Evolutionary conservation across 2,113 vertebrate genomes (phyloP).

Genomic region (Salvator merianae): DNA sequence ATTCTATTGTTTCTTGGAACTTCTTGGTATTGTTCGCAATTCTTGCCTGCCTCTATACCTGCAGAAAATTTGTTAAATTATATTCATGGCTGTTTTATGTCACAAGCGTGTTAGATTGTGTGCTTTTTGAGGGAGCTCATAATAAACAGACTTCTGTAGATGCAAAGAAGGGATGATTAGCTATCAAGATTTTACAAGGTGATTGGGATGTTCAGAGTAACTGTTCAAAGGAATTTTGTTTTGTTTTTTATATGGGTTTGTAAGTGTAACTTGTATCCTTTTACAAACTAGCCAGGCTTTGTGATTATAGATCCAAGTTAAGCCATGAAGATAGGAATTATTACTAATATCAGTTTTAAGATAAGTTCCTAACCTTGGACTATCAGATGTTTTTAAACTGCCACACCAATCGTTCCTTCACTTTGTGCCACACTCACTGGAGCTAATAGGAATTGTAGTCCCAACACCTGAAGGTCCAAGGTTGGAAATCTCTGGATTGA

Average conservation of each 20-base stretch:
- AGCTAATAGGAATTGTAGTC: too few species aligned
- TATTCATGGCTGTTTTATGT: not conserved
- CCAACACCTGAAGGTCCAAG: too few species aligned
- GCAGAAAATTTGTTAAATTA: not conserved
- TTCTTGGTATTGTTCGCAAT: not conserved
- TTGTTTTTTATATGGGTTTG: not conserved
- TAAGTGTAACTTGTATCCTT: not conserved
- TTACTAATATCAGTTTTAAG: not conserved
- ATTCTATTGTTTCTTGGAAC: not conserved
- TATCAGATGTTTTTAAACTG: too few species aligned
- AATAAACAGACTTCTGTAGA: not conserved
- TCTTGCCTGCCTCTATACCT: not conserved
- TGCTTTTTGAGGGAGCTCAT: not conserved
- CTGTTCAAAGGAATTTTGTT: not conserved
- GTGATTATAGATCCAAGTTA: not conserved
- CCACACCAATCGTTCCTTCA: too few species aligned
- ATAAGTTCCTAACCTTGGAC: too few species aligned
- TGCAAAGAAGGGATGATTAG: not conserved
- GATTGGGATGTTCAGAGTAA: not conserved
- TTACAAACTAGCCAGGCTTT: not conserved
- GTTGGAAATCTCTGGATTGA: not conserved
- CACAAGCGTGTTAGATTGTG: not conserved
- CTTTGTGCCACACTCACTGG: too few species aligned
- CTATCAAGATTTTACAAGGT: not conserved
- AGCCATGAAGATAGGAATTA: too few species aligned